Conservation (phyloP, 2,113 vertebrate genomes). For the Chelonoidis abingdonii region DNA sequence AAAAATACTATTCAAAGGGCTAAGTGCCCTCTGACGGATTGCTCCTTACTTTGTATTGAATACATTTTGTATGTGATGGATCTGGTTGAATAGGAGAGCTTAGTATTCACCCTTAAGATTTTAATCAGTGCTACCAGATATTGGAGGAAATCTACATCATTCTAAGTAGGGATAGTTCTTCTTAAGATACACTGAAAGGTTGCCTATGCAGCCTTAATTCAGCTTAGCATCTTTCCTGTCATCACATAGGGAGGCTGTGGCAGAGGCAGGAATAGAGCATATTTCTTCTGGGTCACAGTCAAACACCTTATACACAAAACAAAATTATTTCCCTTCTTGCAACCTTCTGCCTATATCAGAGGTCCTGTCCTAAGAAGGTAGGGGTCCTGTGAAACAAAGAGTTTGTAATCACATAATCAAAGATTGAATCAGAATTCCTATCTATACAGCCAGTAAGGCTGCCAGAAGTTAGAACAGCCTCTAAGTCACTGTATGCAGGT, state of each 20-base stretch:
- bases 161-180: background rate
- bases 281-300: background rate
- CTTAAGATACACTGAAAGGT: background rate
- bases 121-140: background rate
- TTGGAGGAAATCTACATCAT: background rate
- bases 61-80: background rate
- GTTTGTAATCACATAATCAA: background rate
- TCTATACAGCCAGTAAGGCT: background rate
- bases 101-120: background rate
- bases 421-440: background rate
- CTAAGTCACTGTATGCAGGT: background rate
- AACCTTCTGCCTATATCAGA: background rate
- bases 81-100: background rate
- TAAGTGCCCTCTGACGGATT: background rate
- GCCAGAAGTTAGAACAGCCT: background rate
- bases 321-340: background rate
- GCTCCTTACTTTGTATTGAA: background rate
- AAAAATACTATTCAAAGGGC: background rate
- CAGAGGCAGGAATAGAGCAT: background rate
- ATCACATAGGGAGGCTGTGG: background rate
- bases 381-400: background rate
- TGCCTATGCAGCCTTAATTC: background rate
- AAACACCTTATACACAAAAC: background rate
- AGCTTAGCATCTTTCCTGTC: background rate
- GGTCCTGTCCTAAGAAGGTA: background rate